Evolutionary conservation across 2,113 vertebrate species (phyloP).

Genomic region (Eurypyga helias): DNA sequence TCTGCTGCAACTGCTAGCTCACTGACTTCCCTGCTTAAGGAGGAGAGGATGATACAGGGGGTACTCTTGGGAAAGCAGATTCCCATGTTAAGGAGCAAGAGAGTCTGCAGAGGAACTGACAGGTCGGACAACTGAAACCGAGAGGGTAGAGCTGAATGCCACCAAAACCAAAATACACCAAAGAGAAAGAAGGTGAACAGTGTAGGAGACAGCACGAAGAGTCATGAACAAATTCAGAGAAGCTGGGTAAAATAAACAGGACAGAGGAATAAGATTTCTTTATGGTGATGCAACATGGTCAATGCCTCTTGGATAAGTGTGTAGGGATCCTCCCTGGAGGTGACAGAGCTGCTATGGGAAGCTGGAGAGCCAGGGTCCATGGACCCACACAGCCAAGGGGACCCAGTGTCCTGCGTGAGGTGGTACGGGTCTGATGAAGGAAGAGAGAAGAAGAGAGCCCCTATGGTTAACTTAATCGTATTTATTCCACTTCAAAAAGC

Average conservation of each 20-base stretch:
- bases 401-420: neutral
- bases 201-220: neutral
- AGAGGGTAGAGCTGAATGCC: neutral
- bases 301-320: neutral
- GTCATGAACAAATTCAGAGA: neutral
- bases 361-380: neutral
- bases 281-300: neutral
- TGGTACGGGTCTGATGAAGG: neutral
- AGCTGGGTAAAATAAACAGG: neutral
- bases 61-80: fast-evolving
- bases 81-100: neutral
- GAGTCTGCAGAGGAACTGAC: fast-evolving
- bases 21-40: neutral
- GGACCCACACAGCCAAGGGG: neutral
- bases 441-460: neutral
- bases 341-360: neutral
- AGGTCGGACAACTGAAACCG: neutral
- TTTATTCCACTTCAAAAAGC: neutral
- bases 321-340: neutral
- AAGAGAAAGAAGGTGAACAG: neutral
- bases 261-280: neutral
- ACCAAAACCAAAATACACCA: neutral
- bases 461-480: neutral
- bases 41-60: too few relatives aligned
- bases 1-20: neutral